Evolutionary conservation across 2,797 vertebrate genomes (phyloP).

Genomic region (Otus scops): DNA sequence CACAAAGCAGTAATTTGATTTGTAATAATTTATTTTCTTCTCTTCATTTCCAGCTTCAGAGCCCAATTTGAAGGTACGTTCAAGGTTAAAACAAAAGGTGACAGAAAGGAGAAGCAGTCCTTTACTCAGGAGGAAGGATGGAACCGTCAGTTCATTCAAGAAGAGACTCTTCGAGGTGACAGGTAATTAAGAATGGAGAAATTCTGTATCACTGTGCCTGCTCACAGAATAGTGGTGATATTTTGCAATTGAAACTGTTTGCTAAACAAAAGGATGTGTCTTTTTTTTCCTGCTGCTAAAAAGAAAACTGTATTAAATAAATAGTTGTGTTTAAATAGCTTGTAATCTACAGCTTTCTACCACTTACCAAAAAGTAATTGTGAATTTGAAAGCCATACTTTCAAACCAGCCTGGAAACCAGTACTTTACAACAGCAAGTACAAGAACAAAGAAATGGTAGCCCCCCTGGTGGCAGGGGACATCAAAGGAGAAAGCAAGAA

Average conservation of each 20-base stretch:
- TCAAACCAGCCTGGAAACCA: not conserved
- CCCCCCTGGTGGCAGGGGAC: not conserved
- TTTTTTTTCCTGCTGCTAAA: not conserved
- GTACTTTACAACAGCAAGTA: not conserved
- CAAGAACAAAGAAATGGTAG: not conserved
- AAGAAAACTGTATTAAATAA: not conserved
- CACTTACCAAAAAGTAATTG: not conserved
- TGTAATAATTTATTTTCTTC: slow-evolving; percentile 42
- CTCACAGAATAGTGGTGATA: not conserved
- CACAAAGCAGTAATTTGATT: not conserved
- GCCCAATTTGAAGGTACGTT: slow-evolving; percentile 85
- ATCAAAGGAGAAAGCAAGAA: not conserved
- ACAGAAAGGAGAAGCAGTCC: slow-evolving; percentile 85
- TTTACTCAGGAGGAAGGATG: slow-evolving; percentile 84
- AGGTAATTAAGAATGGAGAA: slow-evolving; percentile 76
- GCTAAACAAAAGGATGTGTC: not conserved
- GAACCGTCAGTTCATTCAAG: slow-evolving; percentile 80
- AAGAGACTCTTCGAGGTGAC: slow-evolving; percentile 84
- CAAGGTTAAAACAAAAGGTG: slow-evolving; percentile 86
- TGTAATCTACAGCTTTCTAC: not conserved
- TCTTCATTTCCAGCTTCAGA: slow-evolving; percentile 80
- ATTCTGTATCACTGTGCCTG: not conserved
- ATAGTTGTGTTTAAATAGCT: not conserved
- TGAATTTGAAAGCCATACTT: not conserved
- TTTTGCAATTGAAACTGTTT: not conserved